Conservation (phyloP, 2,888 invertebrate genomes). For the Hypolimnas misippus region DNA sequence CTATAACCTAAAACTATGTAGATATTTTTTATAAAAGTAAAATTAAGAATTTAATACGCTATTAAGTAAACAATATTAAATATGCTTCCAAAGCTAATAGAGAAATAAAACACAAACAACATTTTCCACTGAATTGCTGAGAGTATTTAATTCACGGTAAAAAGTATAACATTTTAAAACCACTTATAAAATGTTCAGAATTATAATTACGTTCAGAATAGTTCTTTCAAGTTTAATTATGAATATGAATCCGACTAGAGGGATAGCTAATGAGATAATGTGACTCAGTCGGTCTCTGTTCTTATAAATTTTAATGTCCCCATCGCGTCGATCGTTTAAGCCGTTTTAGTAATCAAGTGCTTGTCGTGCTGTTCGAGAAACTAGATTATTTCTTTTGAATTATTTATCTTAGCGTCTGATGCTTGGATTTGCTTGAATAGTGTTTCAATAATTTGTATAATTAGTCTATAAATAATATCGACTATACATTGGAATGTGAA, state of each 20-base stretch:
- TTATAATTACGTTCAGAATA: neutral
- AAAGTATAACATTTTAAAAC: neutral
- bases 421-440: conserved; percentile 23
- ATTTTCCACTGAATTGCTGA: neutral
- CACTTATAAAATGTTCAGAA: neutral
- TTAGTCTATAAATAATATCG: conserved; percentile 18
- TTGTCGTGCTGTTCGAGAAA: conserved; percentile 32
- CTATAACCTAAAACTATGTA: no score
- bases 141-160: neutral
- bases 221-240: neutral
- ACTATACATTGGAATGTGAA: neutral
- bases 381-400: conserved; percentile 30
- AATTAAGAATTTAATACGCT: no score
- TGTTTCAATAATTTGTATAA: conserved; percentile 18
- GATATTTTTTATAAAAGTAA: no score
- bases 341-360: conserved; percentile 23
- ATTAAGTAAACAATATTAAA: no score
- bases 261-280: conserved; percentile 17
- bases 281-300: conserved; percentile 17
- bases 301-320: conserved; percentile 31
- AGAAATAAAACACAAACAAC: neutral
- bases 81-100: no score
- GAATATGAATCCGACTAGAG: conserved; percentile 15
- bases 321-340: conserved; percentile 25
- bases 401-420: conserved; percentile 27